phyloP scores from a whole-genome alignment of 2,888 invertebrate species.

The Watsonalla cultraria region DNA sequence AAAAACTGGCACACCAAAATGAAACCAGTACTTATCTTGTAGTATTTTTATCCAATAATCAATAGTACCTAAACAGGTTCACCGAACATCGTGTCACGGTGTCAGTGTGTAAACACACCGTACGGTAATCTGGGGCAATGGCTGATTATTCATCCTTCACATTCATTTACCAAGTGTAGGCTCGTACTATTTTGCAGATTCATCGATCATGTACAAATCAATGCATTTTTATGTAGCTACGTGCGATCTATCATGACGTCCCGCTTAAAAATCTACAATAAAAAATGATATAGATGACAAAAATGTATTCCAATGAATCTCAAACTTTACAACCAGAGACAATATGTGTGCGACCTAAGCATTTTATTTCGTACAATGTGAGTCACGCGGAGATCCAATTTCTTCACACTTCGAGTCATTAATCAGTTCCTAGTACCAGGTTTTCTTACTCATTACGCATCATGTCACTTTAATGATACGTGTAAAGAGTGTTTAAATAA shows the following conservation, averaged over 20 bases:
- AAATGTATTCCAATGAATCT: too few relatives aligned
- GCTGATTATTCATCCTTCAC: background rate
- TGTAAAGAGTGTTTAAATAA: too few relatives aligned
- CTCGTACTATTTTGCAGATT: background rate
- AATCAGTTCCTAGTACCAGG: background rate
- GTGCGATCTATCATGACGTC: background rate
- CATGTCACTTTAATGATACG: too few relatives aligned
- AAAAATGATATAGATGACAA: too few relatives aligned
- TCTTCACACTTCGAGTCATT: background rate
- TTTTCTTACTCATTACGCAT: background rate
- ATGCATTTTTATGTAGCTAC: background rate
- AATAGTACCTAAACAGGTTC: too few relatives aligned
- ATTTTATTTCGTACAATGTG: background rate
- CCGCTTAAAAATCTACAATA: too few relatives aligned
- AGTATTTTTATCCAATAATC: too few relatives aligned
- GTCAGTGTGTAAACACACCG: conserved; percentile 10
- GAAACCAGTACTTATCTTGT: too few relatives aligned
- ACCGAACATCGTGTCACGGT: conserved; percentile 10
- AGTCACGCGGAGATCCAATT: background rate
- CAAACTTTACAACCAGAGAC: background rate
- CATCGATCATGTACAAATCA: background rate
- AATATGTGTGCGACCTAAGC: background rate
- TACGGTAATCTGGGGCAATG: conserved; percentile 20
- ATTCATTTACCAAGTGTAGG: background rate
- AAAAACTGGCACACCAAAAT: too few relatives aligned